phyloP scores from a whole-genome alignment of 2,888 invertebrate species.

The Esperia sulphurella region DNA sequence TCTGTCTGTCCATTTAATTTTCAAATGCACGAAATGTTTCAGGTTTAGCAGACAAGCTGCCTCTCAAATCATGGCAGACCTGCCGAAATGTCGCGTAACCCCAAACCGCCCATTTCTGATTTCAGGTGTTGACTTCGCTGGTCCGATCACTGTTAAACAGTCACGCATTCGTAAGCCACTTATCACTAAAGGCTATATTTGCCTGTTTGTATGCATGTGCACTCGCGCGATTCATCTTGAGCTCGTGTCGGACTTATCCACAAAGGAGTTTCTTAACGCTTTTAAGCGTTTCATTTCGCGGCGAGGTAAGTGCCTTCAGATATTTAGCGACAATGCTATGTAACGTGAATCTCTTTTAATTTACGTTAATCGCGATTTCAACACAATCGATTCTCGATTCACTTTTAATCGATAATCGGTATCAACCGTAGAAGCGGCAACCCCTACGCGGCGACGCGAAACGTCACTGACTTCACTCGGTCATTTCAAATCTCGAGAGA shows the following conservation, averaged over 20 bases:
- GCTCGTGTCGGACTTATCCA: not conserved
- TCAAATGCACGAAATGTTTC: too few species aligned
- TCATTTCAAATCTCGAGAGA: too few species aligned
- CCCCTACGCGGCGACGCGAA: too few species aligned
- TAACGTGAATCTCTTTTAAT: too few species aligned
- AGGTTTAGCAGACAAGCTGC: too few species aligned
- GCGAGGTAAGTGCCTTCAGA: conserved; percentile 5
- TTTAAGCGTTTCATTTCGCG: conserved; percentile 9
- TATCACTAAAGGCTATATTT: not conserved
- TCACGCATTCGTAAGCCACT: not conserved
- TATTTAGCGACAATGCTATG: not conserved
- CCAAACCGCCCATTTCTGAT: conserved; percentile 3
- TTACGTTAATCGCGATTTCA: too few species aligned
- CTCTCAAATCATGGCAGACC: conserved; percentile 6
- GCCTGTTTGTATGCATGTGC: conserved; percentile 1
- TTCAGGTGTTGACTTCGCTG: conserved; percentile 11
- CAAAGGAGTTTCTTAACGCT: conserved; percentile 4
- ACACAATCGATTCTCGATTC: too few species aligned
- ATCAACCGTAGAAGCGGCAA: too few species aligned
- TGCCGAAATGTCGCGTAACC: conserved; percentile 3
- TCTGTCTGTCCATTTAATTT: too few species aligned
- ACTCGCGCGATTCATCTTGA: conserved; percentile 8
- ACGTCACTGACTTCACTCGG: too few species aligned
- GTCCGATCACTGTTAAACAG: conserved; percentile 2
- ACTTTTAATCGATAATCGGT: too few species aligned